phyloP scores from a whole-genome alignment of 2,113 vertebrate species.

The Cyanoramphus novaezelandiae region DNA sequence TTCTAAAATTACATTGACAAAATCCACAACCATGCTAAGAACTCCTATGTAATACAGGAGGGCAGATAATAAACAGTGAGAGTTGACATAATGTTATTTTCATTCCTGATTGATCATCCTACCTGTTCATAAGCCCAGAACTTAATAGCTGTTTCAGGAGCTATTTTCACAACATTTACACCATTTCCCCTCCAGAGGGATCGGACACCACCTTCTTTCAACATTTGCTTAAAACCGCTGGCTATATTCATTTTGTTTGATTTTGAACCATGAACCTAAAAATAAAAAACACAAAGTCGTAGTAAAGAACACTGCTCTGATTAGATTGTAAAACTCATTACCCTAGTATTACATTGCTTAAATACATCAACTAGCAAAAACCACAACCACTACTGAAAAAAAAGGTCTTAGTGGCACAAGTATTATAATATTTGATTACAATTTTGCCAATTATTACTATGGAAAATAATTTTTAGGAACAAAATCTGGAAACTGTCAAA shows the following conservation, averaged over 20 bases:
- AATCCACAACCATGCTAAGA: neutral
- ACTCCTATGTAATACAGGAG: neutral
- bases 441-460: neutral
- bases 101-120: conserved; percentile 5
- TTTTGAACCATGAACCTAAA: conserved; percentile 88
- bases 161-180: conserved; percentile 94
- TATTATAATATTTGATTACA: neutral
- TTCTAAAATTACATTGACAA: neutral
- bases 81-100: neutral
- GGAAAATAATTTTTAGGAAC: neutral
- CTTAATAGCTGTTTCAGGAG: conserved; percentile 94
- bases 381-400: neutral
- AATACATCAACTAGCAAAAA: neutral
- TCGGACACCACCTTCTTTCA: conserved; percentile 85
- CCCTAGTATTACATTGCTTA: neutral
- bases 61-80: neutral
- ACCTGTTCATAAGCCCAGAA: conserved; percentile 97
- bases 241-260: conserved; percentile 82
- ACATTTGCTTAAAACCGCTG: conserved; percentile 87
- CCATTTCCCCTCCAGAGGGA: conserved; percentile 95
- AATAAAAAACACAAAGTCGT: neutral
- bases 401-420: neutral
- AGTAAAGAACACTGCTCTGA: neutral
- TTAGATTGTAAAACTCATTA: neutral
- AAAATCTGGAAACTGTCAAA: neutral